These are phyloP conservation scores for Ypsolopha sequella DNA, from an alignment of 2,888 invertebrate species.

Conservation along the genomic window DNA sequence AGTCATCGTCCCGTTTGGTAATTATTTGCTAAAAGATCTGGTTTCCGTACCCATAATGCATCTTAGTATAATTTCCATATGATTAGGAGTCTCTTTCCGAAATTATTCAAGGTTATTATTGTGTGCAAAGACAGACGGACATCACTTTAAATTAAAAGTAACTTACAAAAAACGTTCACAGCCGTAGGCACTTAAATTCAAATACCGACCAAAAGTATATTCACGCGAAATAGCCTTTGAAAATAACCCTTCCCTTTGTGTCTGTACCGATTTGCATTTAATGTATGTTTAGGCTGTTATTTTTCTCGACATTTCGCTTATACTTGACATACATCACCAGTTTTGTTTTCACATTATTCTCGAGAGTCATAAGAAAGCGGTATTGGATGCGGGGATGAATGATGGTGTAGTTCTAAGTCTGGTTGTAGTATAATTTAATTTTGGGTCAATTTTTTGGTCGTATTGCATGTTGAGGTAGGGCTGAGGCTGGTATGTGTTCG, in stretches of 20 bases:
- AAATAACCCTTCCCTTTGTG: conserved; percentile 1
- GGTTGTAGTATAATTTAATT: conserved; percentile 10
- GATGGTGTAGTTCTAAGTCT: neutral
- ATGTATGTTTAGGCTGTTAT: neutral
- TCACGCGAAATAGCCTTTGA: conserved; percentile 1
- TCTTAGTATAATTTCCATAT: no score
- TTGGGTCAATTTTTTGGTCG: conserved; percentile 10
- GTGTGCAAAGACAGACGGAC: no score
- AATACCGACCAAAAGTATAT: neutral
- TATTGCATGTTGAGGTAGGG: conserved; percentile 6
- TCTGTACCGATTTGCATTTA: conserved; percentile 3
- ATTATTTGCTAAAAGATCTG: no score
- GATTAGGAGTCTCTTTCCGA: no score
- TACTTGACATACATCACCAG: neutral
- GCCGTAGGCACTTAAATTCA: neutral
- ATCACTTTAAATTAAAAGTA: no score
- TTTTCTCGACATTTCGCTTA: neutral
- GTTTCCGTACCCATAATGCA: no score
- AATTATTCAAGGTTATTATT: no score
- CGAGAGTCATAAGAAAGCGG: neutral
- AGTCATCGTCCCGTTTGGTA: no score
- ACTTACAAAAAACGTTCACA: neutral
- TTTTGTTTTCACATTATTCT: neutral
- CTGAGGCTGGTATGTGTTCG: neutral
- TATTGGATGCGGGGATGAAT: neutral